A percentile compares a stretch with the other conserved stretches of the same genome.
These are phyloP conservation scores for Meloidogyne floridensis DNA, from an alignment of 1,140 invertebrate genomes.

Conservation along the genomic window DNA sequence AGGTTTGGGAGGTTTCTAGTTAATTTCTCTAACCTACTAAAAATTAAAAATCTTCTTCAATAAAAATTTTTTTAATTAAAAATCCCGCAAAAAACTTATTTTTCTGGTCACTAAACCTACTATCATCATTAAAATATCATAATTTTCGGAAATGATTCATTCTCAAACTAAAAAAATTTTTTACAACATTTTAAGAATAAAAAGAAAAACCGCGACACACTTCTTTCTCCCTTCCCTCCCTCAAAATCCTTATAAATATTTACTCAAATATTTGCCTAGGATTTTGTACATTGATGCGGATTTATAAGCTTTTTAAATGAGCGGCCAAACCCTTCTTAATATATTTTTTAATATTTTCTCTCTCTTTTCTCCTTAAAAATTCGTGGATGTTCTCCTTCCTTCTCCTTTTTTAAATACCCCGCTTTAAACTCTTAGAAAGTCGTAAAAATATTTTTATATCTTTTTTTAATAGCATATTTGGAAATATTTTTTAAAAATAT, in stretches of 20 bases:
- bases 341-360: neutral
- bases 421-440: neutral
- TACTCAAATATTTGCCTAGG: constrained; percentile 1
- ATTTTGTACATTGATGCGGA: neutral
- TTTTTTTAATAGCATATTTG: neutral
- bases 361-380: neutral
- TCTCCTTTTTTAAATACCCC: neutral
- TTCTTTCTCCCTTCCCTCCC: neutral
- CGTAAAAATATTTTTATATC: neutral
- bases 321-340: neutral
- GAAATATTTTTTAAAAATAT: neutral
- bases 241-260: neutral
- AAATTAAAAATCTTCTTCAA: too few relatives aligned
- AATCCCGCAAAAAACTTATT: too few relatives aligned
- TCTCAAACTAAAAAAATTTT: neutral
- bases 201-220: neutral
- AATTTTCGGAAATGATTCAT: constrained; percentile 4
- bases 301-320: neutral
- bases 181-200: neutral
- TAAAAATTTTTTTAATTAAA: too few relatives aligned
- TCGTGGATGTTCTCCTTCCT: neutral
- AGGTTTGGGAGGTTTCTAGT: too few relatives aligned
- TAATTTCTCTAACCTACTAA: too few relatives aligned
- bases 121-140: neutral
- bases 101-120: too few relatives aligned